Percentiles rank a stretch among this genome's conserved stretches.
These are phyloP conservation scores for Sphyrna mokarran DNA, from an alignment of 2,113 vertebrate species.

Conservation along the genomic window DNA sequence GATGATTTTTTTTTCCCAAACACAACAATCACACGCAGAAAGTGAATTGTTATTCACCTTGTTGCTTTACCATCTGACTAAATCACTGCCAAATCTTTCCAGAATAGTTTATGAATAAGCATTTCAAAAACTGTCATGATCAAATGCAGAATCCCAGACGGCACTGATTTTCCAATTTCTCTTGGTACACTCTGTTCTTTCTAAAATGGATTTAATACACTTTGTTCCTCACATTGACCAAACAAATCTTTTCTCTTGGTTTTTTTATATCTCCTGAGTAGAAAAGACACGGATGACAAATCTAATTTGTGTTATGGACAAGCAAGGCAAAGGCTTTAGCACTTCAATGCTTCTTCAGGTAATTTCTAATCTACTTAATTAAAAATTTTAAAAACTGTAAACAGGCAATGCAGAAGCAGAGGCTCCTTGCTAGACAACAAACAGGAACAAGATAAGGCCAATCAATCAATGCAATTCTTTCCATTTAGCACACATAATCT, in stretches of 20 bases:
- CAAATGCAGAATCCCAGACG: not conserved
- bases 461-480: not conserved
- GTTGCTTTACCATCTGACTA: not conserved
- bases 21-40: not conserved
- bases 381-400: not conserved
- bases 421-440: not conserved
- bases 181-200: not conserved
- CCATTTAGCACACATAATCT: not conserved
- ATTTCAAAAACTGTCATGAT: not conserved
- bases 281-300: not conserved
- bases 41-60: not conserved
- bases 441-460: not conserved
- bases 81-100: not conserved
- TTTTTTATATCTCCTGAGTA: not conserved
- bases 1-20: not conserved
- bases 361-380: not conserved
- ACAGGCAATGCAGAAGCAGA: not conserved
- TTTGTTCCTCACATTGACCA: not conserved
- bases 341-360: not conserved
- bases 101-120: not conserved
- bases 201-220: not conserved
- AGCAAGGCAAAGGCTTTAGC: not conserved
- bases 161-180: not conserved
- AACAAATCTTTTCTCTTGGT: not conserved
- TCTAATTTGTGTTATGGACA: not conserved